A percentile compares a stretch with the other conserved stretches of the same genome.
Evolutionary conservation across 2,888 invertebrate species (phyloP).

Genomic region (Amiota minor): DNA sequence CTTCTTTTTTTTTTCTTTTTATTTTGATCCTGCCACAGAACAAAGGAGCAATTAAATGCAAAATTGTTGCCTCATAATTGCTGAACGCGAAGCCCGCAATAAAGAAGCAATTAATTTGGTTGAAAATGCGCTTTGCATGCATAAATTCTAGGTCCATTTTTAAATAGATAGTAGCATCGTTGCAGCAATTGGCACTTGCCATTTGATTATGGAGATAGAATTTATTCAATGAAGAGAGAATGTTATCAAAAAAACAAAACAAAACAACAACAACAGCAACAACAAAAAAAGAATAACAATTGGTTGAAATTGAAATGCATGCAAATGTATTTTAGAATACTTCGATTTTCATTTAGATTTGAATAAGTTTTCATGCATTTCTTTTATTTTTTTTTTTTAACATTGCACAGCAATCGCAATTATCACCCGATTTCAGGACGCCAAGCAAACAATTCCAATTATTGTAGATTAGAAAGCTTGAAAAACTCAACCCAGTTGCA

Average conservation of each 20-base stretch:
- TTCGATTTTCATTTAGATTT: no score
- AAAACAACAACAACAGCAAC: no score
- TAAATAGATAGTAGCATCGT: constrained; percentile 16
- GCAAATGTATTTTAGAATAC: constrained; percentile 36
- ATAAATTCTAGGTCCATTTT: constrained; percentile 56
- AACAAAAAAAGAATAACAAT: no score
- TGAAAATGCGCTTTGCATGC: constrained; percentile 69
- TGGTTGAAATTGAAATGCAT: no score
- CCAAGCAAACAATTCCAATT: no score
- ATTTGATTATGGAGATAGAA: neutral
- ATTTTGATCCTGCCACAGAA: constrained; percentile 37
- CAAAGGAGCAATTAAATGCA: constrained; percentile 69
- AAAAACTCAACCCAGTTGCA: neutral
- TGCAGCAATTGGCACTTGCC: neutral
- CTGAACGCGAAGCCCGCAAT: constrained; percentile 61
- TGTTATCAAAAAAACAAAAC: no score
- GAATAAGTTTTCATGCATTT: no score
- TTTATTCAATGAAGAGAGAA: no score
- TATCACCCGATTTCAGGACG: constrained; percentile 31
- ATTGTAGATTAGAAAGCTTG: constrained; percentile 52
- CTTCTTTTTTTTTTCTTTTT: constrained; percentile 7
- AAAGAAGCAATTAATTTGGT: constrained; percentile 67
- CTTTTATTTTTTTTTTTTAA: neutral
- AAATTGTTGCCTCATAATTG: constrained; percentile 69
- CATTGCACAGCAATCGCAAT: constrained; percentile 63